Evolutionary conservation across 2,888 invertebrate species (phyloP).

Genomic region (Clusia tigrina): DNA sequence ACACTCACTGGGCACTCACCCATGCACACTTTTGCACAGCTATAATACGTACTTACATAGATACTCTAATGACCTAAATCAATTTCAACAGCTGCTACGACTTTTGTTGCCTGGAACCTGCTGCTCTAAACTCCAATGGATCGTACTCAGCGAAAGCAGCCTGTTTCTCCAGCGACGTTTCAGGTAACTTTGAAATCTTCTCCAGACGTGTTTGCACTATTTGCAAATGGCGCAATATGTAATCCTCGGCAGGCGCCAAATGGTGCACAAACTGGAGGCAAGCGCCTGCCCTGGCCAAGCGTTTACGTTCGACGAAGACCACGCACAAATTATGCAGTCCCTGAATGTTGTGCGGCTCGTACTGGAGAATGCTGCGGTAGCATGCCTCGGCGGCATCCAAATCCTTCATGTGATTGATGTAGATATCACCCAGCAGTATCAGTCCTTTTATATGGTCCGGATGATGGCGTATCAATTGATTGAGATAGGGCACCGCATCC

Average conservation of each 20-base stretch:
- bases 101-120: no score
- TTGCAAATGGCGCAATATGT: slow-evolving; percentile 87
- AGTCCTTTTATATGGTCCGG: slow-evolving; percentile 94
- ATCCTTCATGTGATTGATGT: slow-evolving; percentile 94
- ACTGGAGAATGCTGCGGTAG: slow-evolving; percentile 84
- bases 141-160: no score
- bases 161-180: no score
- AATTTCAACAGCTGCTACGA: no score
- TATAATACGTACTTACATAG: no score
- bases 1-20: no score
- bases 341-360: slow-evolving; percentile 91
- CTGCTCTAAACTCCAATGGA: no score
- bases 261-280: slow-evolving; percentile 83
- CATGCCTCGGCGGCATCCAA: slow-evolving; percentile 95
- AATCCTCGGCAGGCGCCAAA: slow-evolving; percentile 89
- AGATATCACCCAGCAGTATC: slow-evolving; percentile 93
- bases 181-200: no score
- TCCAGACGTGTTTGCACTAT: no score
- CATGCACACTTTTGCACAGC: no score
- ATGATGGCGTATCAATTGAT: slow-evolving; percentile 88
- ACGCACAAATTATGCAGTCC: slow-evolving; percentile 96
- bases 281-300: slow-evolving; percentile 82
- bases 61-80: no score
- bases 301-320: slow-evolving; percentile 91
- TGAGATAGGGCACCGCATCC: slow-evolving; percentile 91